Evolutionary conservation across 1,140 invertebrate genomes (phyloP), one percentile per base, ranked within the genome.

Genomic region (Capitella teleta): DNA sequence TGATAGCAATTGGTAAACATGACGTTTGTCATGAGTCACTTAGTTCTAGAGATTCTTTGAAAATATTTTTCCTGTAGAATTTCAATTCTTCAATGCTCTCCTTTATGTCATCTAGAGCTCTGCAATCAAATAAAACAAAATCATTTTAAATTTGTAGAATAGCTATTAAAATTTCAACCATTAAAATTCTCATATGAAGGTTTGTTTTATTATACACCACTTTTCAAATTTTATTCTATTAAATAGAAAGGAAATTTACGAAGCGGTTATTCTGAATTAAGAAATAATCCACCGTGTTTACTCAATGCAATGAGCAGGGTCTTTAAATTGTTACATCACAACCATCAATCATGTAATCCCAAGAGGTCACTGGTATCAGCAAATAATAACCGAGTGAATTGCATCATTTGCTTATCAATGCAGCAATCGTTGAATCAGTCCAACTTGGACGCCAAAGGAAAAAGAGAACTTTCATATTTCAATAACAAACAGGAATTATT

Each of bases 21-120:
- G n/a, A n/a, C n/a, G n/a, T n/a, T n/a, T n/a, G n/a, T n/a, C n/a
- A n/a, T n/a, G n/a, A n/a, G n/a, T n/a, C n/a, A n/a, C n/a, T n/a
- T n/a, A n/a, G n/a, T n/a, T n/a, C n/a, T n/a, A n/a, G n/a, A n/a
- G n/a, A n/a, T n/a, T n/a, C n/a, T n/a, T 65, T 66, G 45, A 70
- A 67, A n/a, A 68, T 55, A 23, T 51, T 49, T 23, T 49, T 44
- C 47, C 60, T 58, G 62, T 87, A 93, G 74, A 80, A 84, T 58
- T 80, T 76, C 12, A 95, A 68, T 74, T 95, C 90, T 40, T 76
- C 60, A 55, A 96, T 82, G 68, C 85, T 90, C 63, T 93, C 88
- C 60, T 78, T 75, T 38, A 95, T 90, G 68, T 95, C 91, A 57
- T 80, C 76, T 12, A 90, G 54, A 40, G 86, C 82, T 61, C 87